Conservation (phyloP, 2,113 vertebrate genomes). For the Phalacrocorax pelagicus region DNA sequence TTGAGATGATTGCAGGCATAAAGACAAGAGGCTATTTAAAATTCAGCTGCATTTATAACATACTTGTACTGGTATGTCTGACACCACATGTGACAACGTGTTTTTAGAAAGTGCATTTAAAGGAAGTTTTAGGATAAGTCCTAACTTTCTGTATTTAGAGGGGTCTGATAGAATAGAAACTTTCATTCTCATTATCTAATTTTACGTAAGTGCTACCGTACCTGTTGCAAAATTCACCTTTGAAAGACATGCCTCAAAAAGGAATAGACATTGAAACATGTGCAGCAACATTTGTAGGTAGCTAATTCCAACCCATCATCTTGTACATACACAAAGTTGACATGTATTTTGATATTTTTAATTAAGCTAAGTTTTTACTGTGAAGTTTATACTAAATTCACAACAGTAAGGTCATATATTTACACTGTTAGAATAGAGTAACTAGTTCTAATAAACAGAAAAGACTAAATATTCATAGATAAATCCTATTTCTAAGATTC, state of each 20-base stretch:
- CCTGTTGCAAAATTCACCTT: not conserved
- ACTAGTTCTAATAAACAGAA: not conserved
- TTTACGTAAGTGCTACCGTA: not conserved
- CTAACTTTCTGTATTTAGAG: not conserved
- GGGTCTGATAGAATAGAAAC: not conserved
- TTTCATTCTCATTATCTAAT: not conserved
- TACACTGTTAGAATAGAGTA: not conserved
- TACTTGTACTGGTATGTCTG: not conserved
- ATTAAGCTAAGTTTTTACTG: constrained; percentile 5
- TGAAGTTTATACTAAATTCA: not conserved
- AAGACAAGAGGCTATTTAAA: not conserved
- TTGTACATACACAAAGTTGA: not conserved
- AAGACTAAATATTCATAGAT: not conserved
- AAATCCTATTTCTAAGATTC: not conserved
- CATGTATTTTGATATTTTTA: not conserved
- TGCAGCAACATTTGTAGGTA: not conserved
- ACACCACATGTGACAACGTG: not conserved
- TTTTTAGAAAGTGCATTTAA: not conserved
- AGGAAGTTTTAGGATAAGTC: not conserved
- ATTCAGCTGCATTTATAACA: not conserved
- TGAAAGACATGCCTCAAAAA: not conserved
- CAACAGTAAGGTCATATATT: not conserved
- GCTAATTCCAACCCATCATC: not conserved
- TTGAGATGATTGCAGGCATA: not conserved
- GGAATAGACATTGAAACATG: not conserved